Evolutionary conservation across 2,888 invertebrate genomes (phyloP), one percentile per base, ranked within the genome.

Genomic region (Bombyx huttoni): DNA sequence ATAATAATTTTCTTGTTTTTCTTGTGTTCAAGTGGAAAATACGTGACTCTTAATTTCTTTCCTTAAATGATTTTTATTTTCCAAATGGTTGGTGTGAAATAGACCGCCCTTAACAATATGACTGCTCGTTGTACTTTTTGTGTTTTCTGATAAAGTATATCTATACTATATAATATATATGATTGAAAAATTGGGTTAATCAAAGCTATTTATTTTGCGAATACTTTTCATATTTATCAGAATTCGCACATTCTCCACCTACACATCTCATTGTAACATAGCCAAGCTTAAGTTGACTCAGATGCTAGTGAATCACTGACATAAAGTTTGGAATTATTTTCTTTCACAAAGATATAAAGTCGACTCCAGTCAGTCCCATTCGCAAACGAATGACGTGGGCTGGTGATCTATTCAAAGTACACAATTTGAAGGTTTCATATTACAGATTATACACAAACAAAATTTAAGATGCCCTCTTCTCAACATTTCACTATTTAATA

Each of bases 221-320:
- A 6, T 2, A 7, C 3, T 7, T 40, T 12, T 40, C 40, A 40
- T 8, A 40, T 40, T 10, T 7, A 24, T 12, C 40, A 40, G 12
- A 40, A 10, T 40, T 40, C 9, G 5, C 12, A 40, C 40, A 12
- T 40, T 40, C 3, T 40, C 40, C 40, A 40, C 40, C 40, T 40
- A 40, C 40, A 40, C 40, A 40, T 12, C 7, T 40, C 8, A 40
- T 40, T 40, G 40, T 12, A 40, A 40, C 40, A 40, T 40, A 7
- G 40, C 40, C 40, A 40, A 40, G 24, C 5, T 24, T 24, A 24
- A 24, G 40, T 40, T 40, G 40, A 40, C 40, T 40, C 40, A 40
- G 60, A 63, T 56, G 55, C 66, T 66, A 66, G 57, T 65, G 66
- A 65, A 53, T 50, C 49, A 54, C 49, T 48, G 51, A 56, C 51